These are phyloP conservation scores for Actenoides hombroni DNA, from an alignment of 2,113 vertebrate genomes.

Conservation along the genomic window DNA sequence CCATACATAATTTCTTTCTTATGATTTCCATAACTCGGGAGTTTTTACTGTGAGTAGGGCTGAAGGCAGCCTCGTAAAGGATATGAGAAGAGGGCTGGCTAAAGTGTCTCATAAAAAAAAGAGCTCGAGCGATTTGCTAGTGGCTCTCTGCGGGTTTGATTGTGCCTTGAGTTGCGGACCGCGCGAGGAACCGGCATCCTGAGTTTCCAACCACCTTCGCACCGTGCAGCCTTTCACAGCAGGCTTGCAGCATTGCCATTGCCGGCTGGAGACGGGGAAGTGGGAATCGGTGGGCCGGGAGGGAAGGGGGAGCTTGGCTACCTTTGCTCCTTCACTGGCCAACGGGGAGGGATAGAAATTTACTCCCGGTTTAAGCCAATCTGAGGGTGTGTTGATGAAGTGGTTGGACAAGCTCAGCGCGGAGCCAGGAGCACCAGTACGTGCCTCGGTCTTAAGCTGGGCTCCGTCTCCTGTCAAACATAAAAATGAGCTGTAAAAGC, in stretches of 20 bases:
- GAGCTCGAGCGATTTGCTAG: conserved; percentile 26
- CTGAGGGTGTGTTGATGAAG: conserved; percentile 19
- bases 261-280: neutral
- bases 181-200: neutral
- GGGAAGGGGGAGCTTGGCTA: neutral
- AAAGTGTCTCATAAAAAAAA: conserved; percentile 67
- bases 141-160: conserved; percentile 38
- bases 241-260: neutral
- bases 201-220: neutral
- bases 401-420: neutral
- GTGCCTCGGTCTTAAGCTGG: neutral
- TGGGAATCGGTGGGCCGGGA: neutral
- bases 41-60: conserved; percentile 58
- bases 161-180: conserved; percentile 1
- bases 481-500: conserved; percentile 16
- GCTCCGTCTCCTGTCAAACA: neutral
- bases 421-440: neutral
- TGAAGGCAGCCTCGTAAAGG: conserved; percentile 56
- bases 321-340: neutral
- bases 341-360: conserved; percentile 3
- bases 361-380: conserved; percentile 15
- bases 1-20: conserved; percentile 81
- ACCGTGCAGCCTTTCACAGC: neutral
- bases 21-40: conserved; percentile 76
- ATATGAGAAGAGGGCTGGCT: conserved; percentile 58